Percentiles rank a stretch among this genome's conserved stretches.
Conservation (phyloP, 23 tunicate species). For the Clavelina lepadiformis region DNA sequence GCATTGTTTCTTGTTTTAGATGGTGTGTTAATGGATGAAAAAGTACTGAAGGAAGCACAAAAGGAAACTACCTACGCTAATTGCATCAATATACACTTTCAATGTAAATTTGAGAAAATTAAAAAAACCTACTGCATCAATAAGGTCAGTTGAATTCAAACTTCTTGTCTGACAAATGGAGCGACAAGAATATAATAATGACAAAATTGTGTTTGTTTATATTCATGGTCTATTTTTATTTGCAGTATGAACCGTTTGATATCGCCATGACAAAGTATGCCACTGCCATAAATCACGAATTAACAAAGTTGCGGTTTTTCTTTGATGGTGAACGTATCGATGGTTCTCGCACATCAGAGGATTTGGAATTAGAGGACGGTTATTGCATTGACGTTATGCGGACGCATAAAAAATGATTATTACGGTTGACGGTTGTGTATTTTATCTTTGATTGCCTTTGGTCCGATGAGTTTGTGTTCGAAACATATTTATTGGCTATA, state of each 20-base stretch:
- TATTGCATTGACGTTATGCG: slow-evolving; percentile 32
- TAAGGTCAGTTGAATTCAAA: slow-evolving; percentile 33
- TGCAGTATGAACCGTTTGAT: slow-evolving; percentile 12
- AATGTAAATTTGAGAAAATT: slow-evolving; percentile 23
- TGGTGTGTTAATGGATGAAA: slow-evolving; percentile 11
- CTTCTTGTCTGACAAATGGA: no score
- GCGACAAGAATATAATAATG: no score
- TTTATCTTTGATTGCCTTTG: no score
- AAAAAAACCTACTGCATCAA: slow-evolving; percentile 22
- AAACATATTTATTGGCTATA: no score
- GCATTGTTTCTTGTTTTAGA: not conserved
- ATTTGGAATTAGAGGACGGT: slow-evolving; percentile 36
- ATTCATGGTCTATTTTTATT: not conserved
- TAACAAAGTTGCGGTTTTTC: slow-evolving; percentile 4
- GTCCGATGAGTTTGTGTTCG: no score
- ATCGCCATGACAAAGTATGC: slow-evolving; percentile 21
- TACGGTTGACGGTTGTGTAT: no score
- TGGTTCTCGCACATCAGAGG: slow-evolving; percentile 6
- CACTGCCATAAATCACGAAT: not conserved
- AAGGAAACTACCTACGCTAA: not conserved
- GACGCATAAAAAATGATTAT: slow-evolving; percentile 4
- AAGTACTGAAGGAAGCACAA: not conserved
- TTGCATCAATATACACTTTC: slow-evolving; percentile 30
- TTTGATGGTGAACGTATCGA: slow-evolving; percentile 41
- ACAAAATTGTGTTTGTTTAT: no score